phyloP scores from a whole-genome alignment of 2,797 vertebrate species.

The Chaetodon trifasciatus region DNA sequence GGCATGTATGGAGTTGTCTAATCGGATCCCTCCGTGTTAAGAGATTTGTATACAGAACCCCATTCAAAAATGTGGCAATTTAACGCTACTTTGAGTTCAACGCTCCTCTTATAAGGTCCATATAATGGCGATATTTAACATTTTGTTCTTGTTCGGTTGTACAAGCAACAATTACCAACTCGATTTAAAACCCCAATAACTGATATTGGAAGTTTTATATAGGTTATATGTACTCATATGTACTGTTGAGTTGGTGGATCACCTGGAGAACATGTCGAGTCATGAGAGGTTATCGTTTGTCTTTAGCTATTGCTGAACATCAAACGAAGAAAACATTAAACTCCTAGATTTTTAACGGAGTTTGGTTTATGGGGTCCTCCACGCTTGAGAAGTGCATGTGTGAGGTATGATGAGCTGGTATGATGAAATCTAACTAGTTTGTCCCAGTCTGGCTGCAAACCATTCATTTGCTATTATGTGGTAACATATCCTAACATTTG shows the following conservation, averaged over 20 bases:
- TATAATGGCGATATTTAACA: not conserved
- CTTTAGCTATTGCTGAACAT: not conserved
- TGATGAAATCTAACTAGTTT: not conserved
- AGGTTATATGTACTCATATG: not conserved
- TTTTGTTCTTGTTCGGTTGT: not conserved
- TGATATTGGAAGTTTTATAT: not conserved
- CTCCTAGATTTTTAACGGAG: not conserved
- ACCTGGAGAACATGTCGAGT: not conserved
- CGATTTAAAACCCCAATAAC: not conserved
- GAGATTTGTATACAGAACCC: not conserved
- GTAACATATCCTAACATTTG: not conserved
- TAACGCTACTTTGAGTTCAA: not conserved
- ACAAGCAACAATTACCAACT: not conserved
- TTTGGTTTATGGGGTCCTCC: not conserved
- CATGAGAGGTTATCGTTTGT: not conserved
- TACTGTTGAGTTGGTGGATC: not conserved
- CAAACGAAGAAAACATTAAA: not conserved
- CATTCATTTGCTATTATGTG: not conserved
- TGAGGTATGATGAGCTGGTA: too few relatives aligned
- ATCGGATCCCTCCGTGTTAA: not conserved
- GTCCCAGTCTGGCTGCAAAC: not conserved
- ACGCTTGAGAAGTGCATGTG: not conserved
- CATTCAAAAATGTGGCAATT: not conserved
- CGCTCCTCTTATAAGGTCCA: not conserved
- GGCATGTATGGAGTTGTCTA: slow-evolving; percentile 14